Percentiles rank a stretch among this genome's conserved stretches.
phyloP scores from a whole-genome alignment of 2,888 invertebrate genomes.

The Acanthococcus lagerstroemiae region DNA sequence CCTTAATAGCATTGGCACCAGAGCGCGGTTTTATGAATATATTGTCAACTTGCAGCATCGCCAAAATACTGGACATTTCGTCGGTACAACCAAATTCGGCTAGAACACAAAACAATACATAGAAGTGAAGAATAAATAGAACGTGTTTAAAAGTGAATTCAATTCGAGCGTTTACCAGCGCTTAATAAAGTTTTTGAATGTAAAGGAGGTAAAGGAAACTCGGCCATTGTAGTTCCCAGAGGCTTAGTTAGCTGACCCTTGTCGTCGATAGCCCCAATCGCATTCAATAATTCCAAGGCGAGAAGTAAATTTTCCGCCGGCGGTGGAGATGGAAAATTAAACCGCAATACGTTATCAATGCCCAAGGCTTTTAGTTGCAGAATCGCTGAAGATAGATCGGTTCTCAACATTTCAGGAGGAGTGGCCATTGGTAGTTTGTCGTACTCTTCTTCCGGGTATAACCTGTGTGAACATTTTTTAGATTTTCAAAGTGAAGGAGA shows the following conservation, averaged over 20 bases:
- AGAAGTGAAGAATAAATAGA: conserved; percentile 38
- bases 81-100: conserved; percentile 83
- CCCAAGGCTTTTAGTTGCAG: conserved; percentile 89
- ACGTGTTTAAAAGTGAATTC: conserved; percentile 51
- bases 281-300: conserved; percentile 78
- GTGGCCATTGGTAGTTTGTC: conserved; percentile 57
- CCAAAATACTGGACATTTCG: conserved; percentile 78
- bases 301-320: conserved; percentile 77
- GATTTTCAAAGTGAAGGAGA: not conserved
- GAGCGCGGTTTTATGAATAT: conserved; percentile 65
- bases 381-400: conserved; percentile 72
- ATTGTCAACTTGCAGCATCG: conserved; percentile 91
- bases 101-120: conserved; percentile 39
- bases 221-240: conserved; percentile 75
- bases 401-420: conserved; percentile 87
- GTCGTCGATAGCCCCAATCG: conserved; percentile 69
- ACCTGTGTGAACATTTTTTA: conserved; percentile 46
- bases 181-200: conserved; percentile 73
- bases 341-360: conserved; percentile 79
- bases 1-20: conserved; percentile 59
- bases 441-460: conserved; percentile 70
- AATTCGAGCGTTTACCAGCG: conserved; percentile 48
- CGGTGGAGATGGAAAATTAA: conserved; percentile 86
- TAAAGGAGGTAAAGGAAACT: conserved; percentile 80
- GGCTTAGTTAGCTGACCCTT: conserved; percentile 65